Evolutionary conservation across 2,888 invertebrate species (phyloP).

Genomic region (Megamerina dolium): DNA sequence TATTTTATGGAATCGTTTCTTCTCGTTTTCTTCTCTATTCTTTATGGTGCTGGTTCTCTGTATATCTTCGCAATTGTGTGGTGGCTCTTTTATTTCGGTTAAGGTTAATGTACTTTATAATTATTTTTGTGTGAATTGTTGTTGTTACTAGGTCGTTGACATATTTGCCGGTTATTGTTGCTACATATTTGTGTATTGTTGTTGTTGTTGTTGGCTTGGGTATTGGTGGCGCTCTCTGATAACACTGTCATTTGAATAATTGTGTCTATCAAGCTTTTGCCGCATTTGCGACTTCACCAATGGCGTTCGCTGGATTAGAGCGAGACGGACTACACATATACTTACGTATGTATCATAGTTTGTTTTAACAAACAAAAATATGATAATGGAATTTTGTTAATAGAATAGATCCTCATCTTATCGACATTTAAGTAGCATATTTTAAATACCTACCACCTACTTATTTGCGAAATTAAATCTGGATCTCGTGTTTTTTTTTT

Average conservation of each 20-base stretch:
- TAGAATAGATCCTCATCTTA: too few relatives aligned
- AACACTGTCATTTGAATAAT: neutral
- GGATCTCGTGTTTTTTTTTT: slow-evolving; percentile 12
- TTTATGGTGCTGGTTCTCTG: neutral
- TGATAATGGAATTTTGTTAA: too few relatives aligned
- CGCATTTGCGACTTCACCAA: too few relatives aligned
- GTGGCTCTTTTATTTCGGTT: slow-evolving; percentile 10
- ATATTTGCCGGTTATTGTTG: slow-evolving; percentile 28
- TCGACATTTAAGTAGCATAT: too few relatives aligned
- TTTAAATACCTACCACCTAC: too few relatives aligned
- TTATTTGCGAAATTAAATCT: too few relatives aligned
- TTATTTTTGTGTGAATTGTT: slow-evolving; percentile 29
- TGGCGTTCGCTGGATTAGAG: too few relatives aligned
- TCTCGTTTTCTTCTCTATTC: neutral
- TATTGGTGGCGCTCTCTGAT: neutral
- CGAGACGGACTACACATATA: too few relatives aligned
- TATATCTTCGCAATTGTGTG: neutral
- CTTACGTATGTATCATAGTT: too few relatives aligned
- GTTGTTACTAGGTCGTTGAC: slow-evolving; percentile 33
- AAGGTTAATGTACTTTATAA: slow-evolving; percentile 35
- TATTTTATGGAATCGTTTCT: too few relatives aligned
- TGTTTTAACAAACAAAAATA: too few relatives aligned
- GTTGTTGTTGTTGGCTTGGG: slow-evolving; percentile 13
- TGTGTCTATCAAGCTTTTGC: too few relatives aligned
- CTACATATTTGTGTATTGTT: slow-evolving; percentile 8